Evolutionary conservation across 1,140 invertebrate genomes (phyloP).

Genomic region (Pseudomyrmex concolor): DNA sequence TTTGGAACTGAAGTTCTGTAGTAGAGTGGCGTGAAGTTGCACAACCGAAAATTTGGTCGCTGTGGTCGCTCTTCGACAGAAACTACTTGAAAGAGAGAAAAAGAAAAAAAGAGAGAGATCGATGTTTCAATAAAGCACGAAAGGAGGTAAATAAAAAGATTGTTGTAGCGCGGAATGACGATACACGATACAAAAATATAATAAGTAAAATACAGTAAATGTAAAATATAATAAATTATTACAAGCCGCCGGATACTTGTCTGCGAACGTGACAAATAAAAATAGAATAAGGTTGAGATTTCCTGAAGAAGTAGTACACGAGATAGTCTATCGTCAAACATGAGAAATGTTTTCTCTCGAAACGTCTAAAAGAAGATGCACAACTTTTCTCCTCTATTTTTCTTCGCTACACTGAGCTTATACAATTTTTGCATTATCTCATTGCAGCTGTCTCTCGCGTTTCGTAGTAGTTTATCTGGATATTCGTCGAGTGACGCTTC

Average conservation of each 20-base stretch:
- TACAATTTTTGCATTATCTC: neutral
- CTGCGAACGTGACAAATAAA: neutral
- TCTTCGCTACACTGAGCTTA: neutral
- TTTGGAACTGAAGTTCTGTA: no score
- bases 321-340: neutral
- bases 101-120: no score
- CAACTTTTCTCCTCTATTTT: neutral
- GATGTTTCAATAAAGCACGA: no score
- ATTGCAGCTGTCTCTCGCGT: neutral
- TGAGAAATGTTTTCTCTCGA: neutral
- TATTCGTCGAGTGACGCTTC: neutral
- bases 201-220: no score
- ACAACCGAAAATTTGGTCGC: slow-evolving; percentile 5
- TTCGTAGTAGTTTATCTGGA: neutral
- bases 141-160: no score
- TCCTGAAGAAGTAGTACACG: neutral
- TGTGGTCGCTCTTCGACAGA: neutral
- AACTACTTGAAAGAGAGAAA: no score
- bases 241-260: neutral
- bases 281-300: neutral
- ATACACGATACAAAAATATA: no score
- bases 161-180: no score
- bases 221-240: neutral
- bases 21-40: no score
- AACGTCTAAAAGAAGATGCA: neutral